Evolutionary conservation across 1,140 invertebrate species (phyloP), one percentile per base, ranked within the genome.

Genomic region (Hylaeus volcanicus): DNA sequence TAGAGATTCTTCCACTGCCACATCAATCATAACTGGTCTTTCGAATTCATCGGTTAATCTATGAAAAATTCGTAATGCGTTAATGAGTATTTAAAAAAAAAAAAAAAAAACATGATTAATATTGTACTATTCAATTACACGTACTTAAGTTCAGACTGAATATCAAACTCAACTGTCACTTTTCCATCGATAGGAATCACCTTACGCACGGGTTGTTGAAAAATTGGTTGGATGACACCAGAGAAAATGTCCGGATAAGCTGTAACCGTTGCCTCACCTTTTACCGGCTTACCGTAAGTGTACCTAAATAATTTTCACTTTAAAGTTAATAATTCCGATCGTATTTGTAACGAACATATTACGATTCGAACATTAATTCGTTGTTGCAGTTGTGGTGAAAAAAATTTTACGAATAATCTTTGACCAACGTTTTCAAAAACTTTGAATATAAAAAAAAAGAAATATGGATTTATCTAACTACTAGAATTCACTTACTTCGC

Each of bases 201-300:
- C 93, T 97, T 97, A n/a, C 97, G 93, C 0, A 95, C 93, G 1
- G 96, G 96, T 56, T 95, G 94, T 86, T 96, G 95, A 89, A 96
- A 97, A 66, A 97, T 96, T 5, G 97, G 97, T 91, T 98, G 97
- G 39, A 98, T 94, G 3, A 97, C 94, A 0, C 95, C 95, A 8
- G 96, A 97, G 91, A 95, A 96, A 88, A 96, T 96, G n/a, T 95
- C 95, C 1, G 96, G 96, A 87, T 96, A 96, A 1, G 95, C 96
- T 6, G 96, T 96, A 81, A 97, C 92, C 0, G 96, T 97, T 5
- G 96, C 95, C 92, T 97, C 96, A 6, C 97, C 97, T 89, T 95
- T 95, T 0, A 98, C 97, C 66, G 97, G 96, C 86, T 97, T 95
- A 8, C 97, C 97, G 92, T 98, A 97, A 11, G 96, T 96, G 87